Percentiles rank a stretch among this genome's conserved stretches.
Conservation (phyloP, 37 sponge, comb jelly and placozoan species). For the Tethya wilhelma region DNA sequence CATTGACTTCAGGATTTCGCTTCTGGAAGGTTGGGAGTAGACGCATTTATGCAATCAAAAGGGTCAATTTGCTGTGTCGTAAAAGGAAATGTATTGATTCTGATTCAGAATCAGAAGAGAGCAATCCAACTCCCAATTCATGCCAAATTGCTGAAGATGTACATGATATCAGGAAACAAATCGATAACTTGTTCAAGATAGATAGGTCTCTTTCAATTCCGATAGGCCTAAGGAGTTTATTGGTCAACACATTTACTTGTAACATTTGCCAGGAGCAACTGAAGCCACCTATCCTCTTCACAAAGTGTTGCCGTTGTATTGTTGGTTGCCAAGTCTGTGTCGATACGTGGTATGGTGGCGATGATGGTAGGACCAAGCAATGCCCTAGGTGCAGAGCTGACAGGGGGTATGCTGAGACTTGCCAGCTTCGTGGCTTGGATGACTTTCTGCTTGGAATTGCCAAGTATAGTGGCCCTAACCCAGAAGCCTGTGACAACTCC, state of each 20-base stretch:
- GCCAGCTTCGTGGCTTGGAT: constrained; percentile 38
- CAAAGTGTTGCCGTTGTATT: constrained; percentile 44
- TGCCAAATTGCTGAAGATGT: too few relatives aligned
- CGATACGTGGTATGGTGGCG: constrained; percentile 40
- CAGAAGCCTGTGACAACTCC: too few relatives aligned
- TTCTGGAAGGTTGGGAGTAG: too few relatives aligned
- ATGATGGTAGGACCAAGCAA: not conserved
- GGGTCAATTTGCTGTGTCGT: too few relatives aligned
- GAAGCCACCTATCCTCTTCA: constrained; percentile 32
- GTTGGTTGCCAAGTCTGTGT: constrained; percentile 46
- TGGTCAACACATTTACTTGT: constrained; percentile 32
- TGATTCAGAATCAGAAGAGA: too few relatives aligned
- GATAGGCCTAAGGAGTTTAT: not conserved
- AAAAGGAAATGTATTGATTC: too few relatives aligned
- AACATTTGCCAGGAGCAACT: constrained; percentile 40
- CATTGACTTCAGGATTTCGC: too few relatives aligned
- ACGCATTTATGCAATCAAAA: too few relatives aligned
- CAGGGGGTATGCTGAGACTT: constrained; percentile 26
- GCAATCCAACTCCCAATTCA: too few relatives aligned
- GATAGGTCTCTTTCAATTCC: not conserved
- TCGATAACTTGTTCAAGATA: too few relatives aligned
- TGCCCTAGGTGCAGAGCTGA: constrained; percentile 41
- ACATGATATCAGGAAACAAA: too few relatives aligned
- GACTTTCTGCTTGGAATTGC: constrained; percentile 37
- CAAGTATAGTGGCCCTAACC: too few relatives aligned